These are phyloP conservation scores for Gephyroberyx darwinii DNA, from an alignment of 2,797 vertebrate genomes.

Conservation along the genomic window DNA sequence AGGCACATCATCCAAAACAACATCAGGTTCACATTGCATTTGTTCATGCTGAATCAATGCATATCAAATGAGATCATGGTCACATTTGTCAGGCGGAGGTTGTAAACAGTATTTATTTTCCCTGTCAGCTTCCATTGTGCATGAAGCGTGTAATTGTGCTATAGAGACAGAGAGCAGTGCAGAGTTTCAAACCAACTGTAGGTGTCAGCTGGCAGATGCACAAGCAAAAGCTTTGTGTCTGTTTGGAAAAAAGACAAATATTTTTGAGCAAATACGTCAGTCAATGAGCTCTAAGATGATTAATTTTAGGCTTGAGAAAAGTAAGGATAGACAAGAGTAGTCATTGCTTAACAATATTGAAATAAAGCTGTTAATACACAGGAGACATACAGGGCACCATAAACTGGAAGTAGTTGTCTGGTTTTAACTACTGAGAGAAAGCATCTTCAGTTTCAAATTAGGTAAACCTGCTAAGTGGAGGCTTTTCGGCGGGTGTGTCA, in stretches of 20 bases:
- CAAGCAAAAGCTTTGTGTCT: conserved; percentile 47
- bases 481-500: too few relatives aligned
- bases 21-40: conserved; percentile 9
- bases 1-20: background rate
- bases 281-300: background rate
- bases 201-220: conserved; percentile 55
- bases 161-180: conserved; percentile 32
- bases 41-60: conserved; percentile 44
- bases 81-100: conserved; percentile 46
- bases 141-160: conserved; percentile 55
- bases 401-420: background rate
- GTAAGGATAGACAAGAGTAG: background rate
- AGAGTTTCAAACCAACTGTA: conserved; percentile 44
- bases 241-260: conserved; percentile 24
- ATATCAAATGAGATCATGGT: conserved; percentile 63
- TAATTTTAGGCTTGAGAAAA: background rate
- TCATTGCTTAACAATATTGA: conserved; percentile 1
- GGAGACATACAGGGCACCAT: background rate
- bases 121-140: conserved; percentile 18
- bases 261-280: conserved; percentile 13
- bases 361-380: background rate
- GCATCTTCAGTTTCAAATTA: background rate
- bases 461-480: too few relatives aligned
- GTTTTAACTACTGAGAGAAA: background rate
- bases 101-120: conserved; percentile 36